phyloP scores from a whole-genome alignment of 2,113 vertebrate genomes.

The Gila orcuttii region DNA sequence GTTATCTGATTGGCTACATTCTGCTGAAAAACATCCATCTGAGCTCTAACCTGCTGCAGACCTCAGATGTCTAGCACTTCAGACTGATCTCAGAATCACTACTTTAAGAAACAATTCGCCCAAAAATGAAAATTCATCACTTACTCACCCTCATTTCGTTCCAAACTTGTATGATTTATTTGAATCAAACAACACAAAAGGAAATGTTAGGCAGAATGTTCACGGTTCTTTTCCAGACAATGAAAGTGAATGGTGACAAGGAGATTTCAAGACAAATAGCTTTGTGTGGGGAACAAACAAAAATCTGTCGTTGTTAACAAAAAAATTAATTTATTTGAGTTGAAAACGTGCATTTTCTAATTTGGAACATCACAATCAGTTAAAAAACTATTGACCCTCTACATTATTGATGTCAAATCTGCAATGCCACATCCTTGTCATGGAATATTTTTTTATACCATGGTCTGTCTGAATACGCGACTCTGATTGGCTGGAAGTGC shows the following conservation, averaged over 20 bases:
- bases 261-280: not conserved
- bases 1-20: not conserved
- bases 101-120: not conserved
- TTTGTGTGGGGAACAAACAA: not conserved
- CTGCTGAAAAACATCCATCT: constrained; percentile 23
- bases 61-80: constrained; percentile 6
- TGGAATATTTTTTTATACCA: not conserved
- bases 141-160: not conserved
- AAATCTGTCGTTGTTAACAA: not conserved
- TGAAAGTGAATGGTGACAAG: not conserved
- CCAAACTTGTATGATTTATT: not conserved
- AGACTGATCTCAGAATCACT: constrained; percentile 15
- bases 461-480: too few relatives aligned
- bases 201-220: not conserved
- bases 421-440: not conserved
- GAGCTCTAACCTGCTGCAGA: not conserved
- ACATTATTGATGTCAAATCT: not conserved
- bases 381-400: not conserved
- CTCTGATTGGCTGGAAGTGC: too few relatives aligned
- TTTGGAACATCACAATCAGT: not conserved
- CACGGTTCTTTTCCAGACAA: not conserved
- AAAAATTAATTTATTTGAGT: not conserved
- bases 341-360: not conserved
- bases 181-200: not conserved
- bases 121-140: too few relatives aligned